phyloP scores from a whole-genome alignment of 1,140 invertebrate genomes.

The Pissodes strobi region DNA sequence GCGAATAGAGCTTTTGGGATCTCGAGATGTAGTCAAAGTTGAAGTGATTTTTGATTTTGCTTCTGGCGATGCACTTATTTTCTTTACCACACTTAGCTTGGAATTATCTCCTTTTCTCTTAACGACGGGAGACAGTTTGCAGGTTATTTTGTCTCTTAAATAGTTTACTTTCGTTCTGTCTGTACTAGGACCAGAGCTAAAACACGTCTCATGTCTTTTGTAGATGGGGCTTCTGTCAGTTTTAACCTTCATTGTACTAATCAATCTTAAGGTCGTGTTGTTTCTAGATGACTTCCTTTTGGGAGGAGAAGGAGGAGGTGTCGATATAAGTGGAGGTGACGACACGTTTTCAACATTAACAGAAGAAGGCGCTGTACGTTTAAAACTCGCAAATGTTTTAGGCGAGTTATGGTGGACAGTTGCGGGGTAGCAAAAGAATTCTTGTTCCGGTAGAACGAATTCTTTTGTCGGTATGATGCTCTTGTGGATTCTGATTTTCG shows the following conservation, averaged over 20 bases:
- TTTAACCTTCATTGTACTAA: constrained; percentile 60
- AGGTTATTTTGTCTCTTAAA: constrained; percentile 63
- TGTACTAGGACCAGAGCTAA: constrained; percentile 51
- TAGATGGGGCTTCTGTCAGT: constrained; percentile 42
- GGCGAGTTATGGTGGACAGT: constrained; percentile 54
- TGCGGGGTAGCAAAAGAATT: constrained; percentile 66
- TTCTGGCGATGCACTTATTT: constrained; percentile 53
- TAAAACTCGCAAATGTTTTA: constrained; percentile 59
- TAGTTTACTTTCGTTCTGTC: constrained; percentile 61
- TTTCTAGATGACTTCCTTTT: constrained; percentile 73
- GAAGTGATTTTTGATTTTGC: constrained; percentile 42
- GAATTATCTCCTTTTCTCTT: constrained; percentile 54
- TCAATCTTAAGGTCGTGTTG: constrained; percentile 69
- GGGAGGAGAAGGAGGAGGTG: constrained; percentile 68
- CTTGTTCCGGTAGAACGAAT: constrained; percentile 49
- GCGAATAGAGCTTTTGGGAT: constrained; percentile 36
- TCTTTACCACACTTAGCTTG: constrained; percentile 53
- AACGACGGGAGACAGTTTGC: constrained; percentile 60
- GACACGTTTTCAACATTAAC: constrained; percentile 39
- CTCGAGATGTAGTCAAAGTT: constrained; percentile 38
- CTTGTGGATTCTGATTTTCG: constrained; percentile 77
- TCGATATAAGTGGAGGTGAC: constrained; percentile 37
- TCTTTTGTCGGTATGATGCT: constrained; percentile 52
- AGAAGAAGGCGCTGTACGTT: constrained; percentile 60
- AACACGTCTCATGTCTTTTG: constrained; percentile 64